Percentiles rank a stretch among this genome's conserved stretches.
Conservation (phyloP, 53 echinoderm and acorn worm species). For the Glandiceps talaboti region DNA sequence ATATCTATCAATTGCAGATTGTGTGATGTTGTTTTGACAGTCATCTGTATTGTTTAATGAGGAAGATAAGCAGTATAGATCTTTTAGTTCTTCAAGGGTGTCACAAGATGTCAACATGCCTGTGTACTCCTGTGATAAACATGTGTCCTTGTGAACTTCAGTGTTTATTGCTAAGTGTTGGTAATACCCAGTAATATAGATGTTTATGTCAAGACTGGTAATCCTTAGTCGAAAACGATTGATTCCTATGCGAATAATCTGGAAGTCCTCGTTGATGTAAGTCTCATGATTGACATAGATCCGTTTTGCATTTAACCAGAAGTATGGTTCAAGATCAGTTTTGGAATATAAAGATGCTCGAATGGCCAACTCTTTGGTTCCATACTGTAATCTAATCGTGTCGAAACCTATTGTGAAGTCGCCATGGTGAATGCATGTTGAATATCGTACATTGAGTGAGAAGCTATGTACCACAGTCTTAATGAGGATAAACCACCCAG, state of each 20-base stretch:
- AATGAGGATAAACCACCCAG: slow-evolving; percentile 42
- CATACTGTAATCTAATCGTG: slow-evolving; percentile 32
- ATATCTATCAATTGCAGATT: slow-evolving; percentile 38
- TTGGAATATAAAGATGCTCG: slow-evolving; percentile 21
- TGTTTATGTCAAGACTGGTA: slow-evolving; percentile 14
- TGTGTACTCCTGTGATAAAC: slow-evolving; percentile 12
- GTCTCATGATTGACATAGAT: slow-evolving; percentile 34
- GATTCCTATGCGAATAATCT: slow-evolving; percentile 26
- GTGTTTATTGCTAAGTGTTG: slow-evolving; percentile 40
- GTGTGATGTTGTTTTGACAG: slow-evolving; percentile 45
- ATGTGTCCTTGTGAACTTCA: slow-evolving; percentile 29
- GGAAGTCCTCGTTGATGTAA: slow-evolving; percentile 19
- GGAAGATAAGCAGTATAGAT: slow-evolving; percentile 18
- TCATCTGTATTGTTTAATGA: slow-evolving; percentile 2
- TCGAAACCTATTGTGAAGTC: slow-evolving; percentile 51
- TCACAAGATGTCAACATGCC: slow-evolving; percentile 52
- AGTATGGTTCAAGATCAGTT: not conserved
- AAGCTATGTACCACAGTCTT: slow-evolving; percentile 12
- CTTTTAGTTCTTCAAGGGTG: slow-evolving; percentile 35
- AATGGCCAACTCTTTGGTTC: slow-evolving; percentile 21
- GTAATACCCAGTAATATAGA: slow-evolving; percentile 35
- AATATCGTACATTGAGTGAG: slow-evolving; percentile 29
- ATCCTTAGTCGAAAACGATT: slow-evolving; percentile 37
- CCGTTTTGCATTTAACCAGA: slow-evolving; percentile 43
- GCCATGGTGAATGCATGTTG: slow-evolving; percentile 31